Conservation (phyloP, 2,888 invertebrate species). For the Drosophila quinaria region DNA sequence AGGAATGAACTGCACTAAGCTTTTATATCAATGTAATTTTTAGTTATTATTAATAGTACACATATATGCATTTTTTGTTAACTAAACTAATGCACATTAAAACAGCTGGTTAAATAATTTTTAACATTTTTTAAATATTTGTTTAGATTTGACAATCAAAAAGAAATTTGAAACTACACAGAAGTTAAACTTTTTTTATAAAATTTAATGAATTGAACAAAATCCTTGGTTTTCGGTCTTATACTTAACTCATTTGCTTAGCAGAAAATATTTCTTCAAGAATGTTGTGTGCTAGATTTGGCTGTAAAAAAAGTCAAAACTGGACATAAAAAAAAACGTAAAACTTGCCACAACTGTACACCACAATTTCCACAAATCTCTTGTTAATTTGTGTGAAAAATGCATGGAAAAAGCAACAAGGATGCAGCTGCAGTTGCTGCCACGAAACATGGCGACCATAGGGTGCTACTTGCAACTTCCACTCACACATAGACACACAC, state of each 20-base stretch:
- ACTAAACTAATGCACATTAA: neutral
- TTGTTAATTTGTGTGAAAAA: constrained; percentile 59
- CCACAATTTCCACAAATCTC: constrained; percentile 49
- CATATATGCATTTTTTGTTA: neutral
- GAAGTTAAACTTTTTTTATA: too few relatives aligned
- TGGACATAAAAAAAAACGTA: constrained; percentile 2
- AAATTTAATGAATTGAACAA: too few relatives aligned
- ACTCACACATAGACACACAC: constrained; percentile 5
- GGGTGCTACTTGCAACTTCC: constrained; percentile 23
- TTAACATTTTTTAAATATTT: too few relatives aligned
- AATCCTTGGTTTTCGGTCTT: too few relatives aligned
- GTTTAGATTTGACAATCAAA: too few relatives aligned
- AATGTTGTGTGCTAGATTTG: neutral
- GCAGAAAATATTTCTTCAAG: neutral
- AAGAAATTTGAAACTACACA: too few relatives aligned
- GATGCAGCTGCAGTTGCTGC: constrained; percentile 48
- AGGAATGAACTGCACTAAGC: neutral
- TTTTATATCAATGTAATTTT: neutral
- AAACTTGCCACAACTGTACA: constrained; percentile 31
- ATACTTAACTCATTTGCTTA: too few relatives aligned
- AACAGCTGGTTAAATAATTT: neutral
- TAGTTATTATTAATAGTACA: neutral
- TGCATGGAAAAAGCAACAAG: constrained; percentile 25
- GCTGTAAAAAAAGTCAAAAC: neutral
- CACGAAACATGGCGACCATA: constrained; percentile 20